phyloP scores from a whole-genome alignment of 2,113 vertebrate species.

The Catharus fuscescens region DNA sequence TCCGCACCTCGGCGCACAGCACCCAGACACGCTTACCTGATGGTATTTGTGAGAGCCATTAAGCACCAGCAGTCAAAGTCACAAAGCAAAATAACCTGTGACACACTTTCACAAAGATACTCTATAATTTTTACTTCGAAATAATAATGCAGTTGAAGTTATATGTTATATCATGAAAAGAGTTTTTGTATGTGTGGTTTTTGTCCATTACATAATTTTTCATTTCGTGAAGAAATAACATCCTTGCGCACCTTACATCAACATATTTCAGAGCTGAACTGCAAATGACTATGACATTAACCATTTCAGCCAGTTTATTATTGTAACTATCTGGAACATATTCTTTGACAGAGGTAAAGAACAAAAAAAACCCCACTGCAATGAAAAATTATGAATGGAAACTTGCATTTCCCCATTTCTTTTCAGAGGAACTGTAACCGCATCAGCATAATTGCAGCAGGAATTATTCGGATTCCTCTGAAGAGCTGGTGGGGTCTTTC shows the following conservation, averaged over 20 bases:
- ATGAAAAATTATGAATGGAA: slow-evolving; percentile 10
- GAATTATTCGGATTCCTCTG: not conserved
- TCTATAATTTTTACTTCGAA: not conserved
- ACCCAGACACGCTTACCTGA: rapidly evolving
- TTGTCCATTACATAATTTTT: not conserved
- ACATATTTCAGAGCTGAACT: not conserved
- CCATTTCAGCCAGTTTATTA: slow-evolving; percentile 37
- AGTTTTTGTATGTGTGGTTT: not conserved
- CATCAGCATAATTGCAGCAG: not conserved
- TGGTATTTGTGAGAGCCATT: too few species aligned
- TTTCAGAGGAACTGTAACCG: not conserved
- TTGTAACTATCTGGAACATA: not conserved
- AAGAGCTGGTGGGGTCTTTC: not conserved
- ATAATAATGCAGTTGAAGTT: not conserved
- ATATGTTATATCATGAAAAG: not conserved
- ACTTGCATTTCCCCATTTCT: not conserved
- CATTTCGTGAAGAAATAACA: not conserved
- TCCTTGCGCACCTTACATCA: not conserved
- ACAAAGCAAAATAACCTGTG: not conserved
- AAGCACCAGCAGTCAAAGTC: not conserved
- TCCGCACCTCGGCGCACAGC: rapidly evolving
- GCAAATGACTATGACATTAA: not conserved
- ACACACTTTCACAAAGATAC: not conserved
- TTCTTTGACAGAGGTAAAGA: slow-evolving; percentile 33
- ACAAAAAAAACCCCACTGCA: not conserved